These are phyloP conservation scores for Oceanodroma tethys DNA, from an alignment of 2,113 vertebrate genomes.

Conservation along the genomic window DNA sequence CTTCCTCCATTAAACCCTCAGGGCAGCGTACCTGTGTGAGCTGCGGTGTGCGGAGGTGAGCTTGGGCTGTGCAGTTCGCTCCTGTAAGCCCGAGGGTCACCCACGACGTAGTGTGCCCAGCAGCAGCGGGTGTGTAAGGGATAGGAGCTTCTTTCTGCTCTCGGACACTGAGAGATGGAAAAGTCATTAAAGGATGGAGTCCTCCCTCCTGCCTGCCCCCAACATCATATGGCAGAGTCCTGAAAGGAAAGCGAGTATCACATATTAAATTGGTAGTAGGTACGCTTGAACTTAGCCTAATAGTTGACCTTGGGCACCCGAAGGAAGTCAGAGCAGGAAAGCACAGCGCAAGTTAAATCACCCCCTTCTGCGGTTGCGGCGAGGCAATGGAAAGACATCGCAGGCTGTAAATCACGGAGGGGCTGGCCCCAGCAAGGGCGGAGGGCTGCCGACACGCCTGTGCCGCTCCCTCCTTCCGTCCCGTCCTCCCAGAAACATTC, in stretches of 20 bases:
- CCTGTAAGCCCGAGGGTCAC: not conserved
- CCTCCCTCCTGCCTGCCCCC: not conserved
- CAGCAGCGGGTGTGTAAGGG: not conserved
- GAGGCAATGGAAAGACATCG: not conserved
- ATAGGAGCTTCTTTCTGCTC: not conserved
- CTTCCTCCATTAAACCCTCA: not conserved
- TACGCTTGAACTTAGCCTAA: not conserved
- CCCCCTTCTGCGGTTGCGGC: rapidly evolving
- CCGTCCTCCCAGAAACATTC: not conserved
- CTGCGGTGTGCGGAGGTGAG: rapidly evolving
- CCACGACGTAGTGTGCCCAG: rapidly evolving
- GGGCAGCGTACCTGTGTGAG: not conserved
- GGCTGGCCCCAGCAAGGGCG: rapidly evolving
- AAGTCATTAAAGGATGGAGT: not conserved
- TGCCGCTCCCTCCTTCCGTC: not conserved
- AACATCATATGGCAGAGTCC: not conserved
- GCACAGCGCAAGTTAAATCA: rapidly evolving
- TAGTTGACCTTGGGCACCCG: not conserved
- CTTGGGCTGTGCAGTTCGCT: not conserved
- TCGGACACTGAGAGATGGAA: not conserved
- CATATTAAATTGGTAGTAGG: rapidly evolving
- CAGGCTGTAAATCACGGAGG: not conserved
- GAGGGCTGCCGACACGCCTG: not conserved
- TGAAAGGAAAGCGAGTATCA: not conserved
- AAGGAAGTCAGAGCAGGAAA: not conserved